Conservation (phyloP, 1,140 invertebrate species). For the Zaprionus taronus region DNA sequence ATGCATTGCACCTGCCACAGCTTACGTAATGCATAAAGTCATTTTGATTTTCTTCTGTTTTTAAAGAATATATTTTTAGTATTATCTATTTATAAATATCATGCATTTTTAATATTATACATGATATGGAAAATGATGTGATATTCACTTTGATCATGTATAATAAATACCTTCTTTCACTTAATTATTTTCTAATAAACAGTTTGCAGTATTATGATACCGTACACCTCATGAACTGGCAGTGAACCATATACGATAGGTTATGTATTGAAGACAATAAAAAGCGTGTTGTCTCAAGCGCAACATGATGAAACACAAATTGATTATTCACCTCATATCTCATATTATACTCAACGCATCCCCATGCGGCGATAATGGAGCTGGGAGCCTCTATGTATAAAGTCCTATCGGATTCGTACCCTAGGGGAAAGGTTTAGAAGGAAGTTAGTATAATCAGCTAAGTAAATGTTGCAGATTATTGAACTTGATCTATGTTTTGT, state of each 20-base stretch:
- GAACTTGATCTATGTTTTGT: too few relatives aligned
- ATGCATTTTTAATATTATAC: background rate
- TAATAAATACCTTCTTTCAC: too few relatives aligned
- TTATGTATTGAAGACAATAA: background rate
- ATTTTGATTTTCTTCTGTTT: too few relatives aligned
- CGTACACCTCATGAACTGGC: background rate
- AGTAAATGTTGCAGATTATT: too few relatives aligned
- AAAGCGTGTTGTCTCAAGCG: background rate
- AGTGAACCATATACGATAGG: background rate
- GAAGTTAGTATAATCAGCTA: too few relatives aligned
- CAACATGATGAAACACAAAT: background rate
- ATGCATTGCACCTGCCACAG: background rate
- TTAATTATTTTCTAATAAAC: too few relatives aligned
- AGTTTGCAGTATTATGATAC: background rate
- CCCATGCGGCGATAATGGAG: too few relatives aligned
- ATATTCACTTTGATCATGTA: too few relatives aligned
- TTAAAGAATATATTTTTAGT: too few relatives aligned
- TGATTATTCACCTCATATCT: background rate
- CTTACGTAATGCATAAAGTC: background rate
- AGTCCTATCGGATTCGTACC: too few relatives aligned
- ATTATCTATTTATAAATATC: too few relatives aligned
- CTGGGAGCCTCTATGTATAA: background rate
- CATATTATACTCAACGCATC: background rate
- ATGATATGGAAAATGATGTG: background rate
- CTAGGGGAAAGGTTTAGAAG: too few relatives aligned